phyloP scores from a whole-genome alignment of 2,888 invertebrate species.

The Sarcophaga carnaria region DNA sequence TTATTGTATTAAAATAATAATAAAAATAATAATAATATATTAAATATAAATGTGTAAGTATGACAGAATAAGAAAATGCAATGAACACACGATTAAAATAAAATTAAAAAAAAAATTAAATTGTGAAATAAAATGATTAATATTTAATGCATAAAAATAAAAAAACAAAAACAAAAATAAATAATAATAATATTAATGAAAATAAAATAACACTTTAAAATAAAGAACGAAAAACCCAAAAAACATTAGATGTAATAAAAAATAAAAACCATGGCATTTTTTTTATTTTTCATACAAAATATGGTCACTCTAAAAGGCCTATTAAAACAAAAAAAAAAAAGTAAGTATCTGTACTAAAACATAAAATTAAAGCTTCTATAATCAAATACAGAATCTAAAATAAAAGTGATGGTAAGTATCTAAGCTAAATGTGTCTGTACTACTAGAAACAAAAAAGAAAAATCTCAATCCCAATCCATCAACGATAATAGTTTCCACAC shows the following conservation, averaged over 20 bases:
- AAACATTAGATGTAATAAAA: constrained; percentile 66
- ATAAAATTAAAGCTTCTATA: not conserved
- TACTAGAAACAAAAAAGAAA: not conserved
- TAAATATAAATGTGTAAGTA: constrained; percentile 67
- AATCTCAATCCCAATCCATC: too few relatives aligned
- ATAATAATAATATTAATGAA: too few relatives aligned
- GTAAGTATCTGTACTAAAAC: constrained; percentile 16
- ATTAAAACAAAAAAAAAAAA: not conserved
- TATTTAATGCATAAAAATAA: constrained; percentile 38
- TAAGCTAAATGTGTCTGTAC: not conserved
- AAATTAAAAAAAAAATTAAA: constrained; percentile 42
- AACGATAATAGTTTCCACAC: too few relatives aligned
- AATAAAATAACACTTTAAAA: constrained; percentile 60
- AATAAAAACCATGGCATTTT: not conserved
- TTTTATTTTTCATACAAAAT: constrained; percentile 33
- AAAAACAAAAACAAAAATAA: constrained; percentile 29
- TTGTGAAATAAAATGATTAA: constrained; percentile 68
- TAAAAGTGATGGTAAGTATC: too few relatives aligned
- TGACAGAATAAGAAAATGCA: constrained; percentile 43
- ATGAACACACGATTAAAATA: constrained; percentile 34
- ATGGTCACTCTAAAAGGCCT: not conserved
- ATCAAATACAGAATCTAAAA: not conserved
- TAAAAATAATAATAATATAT: constrained; percentile 19
- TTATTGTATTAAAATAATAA: constrained; percentile 54
- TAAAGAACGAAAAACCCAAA: constrained; percentile 40